phyloP scores from a whole-genome alignment of 2,888 invertebrate species.

The Pachycephus smyrnensis region DNA sequence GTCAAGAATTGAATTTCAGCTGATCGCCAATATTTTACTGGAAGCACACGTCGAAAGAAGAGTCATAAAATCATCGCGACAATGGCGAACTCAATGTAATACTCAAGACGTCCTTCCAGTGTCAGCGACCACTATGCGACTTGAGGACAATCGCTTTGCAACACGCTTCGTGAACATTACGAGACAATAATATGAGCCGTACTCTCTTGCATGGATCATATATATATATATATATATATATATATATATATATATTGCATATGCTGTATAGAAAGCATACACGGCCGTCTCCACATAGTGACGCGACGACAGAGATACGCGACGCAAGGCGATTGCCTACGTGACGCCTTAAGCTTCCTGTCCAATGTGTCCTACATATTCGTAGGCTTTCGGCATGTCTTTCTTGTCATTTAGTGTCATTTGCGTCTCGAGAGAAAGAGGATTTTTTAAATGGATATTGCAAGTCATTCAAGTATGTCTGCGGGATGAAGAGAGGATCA shows the following conservation, averaged over 20 bases:
- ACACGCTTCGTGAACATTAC: constrained; percentile 34
- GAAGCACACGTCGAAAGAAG: neutral
- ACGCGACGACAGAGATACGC: constrained; percentile 49
- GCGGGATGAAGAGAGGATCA: neutral
- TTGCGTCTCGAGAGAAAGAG: neutral
- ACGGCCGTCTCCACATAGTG: constrained; percentile 39
- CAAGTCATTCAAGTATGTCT: neutral
- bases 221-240: no score
- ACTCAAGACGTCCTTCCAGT: constrained; percentile 51
- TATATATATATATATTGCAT: no score
- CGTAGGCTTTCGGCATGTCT: constrained; percentile 7
- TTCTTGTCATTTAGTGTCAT: neutral
- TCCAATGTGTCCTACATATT: constrained; percentile 53
- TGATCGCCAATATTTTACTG: neutral
- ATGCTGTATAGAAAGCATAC: constrained; percentile 41
- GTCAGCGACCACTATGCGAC: constrained; percentile 53
- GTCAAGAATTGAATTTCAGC: neutral
- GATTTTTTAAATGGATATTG: neutral
- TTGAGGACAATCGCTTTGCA: constrained; percentile 40
- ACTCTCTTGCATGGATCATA: neutral
- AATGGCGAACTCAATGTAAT: constrained; percentile 28
- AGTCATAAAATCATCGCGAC: constrained; percentile 1
- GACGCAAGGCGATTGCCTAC: constrained; percentile 57
- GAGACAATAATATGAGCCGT: constrained; percentile 42
- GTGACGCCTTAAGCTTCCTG: constrained; percentile 56